These are phyloP conservation scores for Parapristionchus giblindavisi DNA, from an alignment of 2,888 invertebrate genomes.

Conservation along the genomic window DNA sequence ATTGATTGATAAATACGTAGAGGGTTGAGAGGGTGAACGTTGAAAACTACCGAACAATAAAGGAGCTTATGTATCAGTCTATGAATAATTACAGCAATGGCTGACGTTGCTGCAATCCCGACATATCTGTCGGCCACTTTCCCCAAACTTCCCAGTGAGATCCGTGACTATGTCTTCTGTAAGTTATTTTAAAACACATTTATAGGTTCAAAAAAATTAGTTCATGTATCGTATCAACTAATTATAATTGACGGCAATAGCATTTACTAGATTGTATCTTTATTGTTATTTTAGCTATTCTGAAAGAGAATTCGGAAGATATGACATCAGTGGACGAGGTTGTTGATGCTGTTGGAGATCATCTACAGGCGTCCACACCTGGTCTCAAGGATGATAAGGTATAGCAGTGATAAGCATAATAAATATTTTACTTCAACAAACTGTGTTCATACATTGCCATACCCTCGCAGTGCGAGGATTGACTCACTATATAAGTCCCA, in stretches of 20 bases:
- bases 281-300: constrained; percentile 48
- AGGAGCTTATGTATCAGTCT: neutral
- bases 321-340: constrained; percentile 62
- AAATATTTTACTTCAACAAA: too few relatives aligned
- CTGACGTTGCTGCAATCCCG: constrained; percentile 54
- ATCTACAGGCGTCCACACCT: constrained; percentile 48
- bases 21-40: too few relatives aligned
- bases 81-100: constrained; percentile 44
- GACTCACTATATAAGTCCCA: neutral
- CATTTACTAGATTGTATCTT: neutral
- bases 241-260: neutral
- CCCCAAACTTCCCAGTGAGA: constrained; percentile 59
- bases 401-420: too few relatives aligned
- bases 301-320: constrained; percentile 64
- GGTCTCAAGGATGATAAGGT: constrained; percentile 33
- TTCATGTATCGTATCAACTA: neutral
- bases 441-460: too few relatives aligned
- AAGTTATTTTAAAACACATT: neutral
- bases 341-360: constrained; percentile 65
- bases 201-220: too few relatives aligned
- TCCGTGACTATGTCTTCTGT: constrained; percentile 60
- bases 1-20: too few relatives aligned
- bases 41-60: neutral
- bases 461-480: too few relatives aligned
- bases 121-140: constrained; percentile 56